These are phyloP conservation scores for Drosophila pseudoobscura DNA, from an alignment of 1,140 invertebrate genomes.

Conservation along the genomic window DNA sequence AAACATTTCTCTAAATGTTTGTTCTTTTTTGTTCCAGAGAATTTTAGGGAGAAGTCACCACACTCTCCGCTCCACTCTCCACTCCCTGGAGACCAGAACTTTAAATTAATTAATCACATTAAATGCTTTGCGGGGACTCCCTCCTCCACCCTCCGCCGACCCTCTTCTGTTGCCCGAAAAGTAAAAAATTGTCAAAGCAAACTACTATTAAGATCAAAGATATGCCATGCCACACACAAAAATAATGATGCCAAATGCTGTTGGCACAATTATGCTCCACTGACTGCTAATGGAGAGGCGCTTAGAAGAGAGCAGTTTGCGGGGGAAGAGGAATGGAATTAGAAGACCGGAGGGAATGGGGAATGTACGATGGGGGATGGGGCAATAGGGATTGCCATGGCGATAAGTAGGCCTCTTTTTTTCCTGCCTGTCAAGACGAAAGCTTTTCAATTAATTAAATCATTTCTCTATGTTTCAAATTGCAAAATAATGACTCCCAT, in stretches of 20 bases:
- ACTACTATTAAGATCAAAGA: slow-evolving; percentile 79
- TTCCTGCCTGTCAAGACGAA: slow-evolving; percentile 4
- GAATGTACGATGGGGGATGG: background rate
- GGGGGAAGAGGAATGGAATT: too few species aligned
- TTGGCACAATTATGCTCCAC: slow-evolving; percentile 68
- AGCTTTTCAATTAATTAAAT: slow-evolving; percentile 63
- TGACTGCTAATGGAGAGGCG: slow-evolving; percentile 49
- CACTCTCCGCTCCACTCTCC: slow-evolving; percentile 2
- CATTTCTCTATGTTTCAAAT: slow-evolving; percentile 2
- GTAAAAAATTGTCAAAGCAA: slow-evolving; percentile 64
- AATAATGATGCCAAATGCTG: slow-evolving; percentile 76
- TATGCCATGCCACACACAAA: slow-evolving; percentile 52
- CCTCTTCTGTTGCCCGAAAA: background rate
- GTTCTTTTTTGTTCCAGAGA: too few species aligned
- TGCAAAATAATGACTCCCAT: background rate
- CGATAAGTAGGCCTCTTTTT: background rate
- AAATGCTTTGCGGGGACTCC: slow-evolving; percentile 49
- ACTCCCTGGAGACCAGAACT: slow-evolving; percentile 26
- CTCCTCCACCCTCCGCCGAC: too few species aligned
- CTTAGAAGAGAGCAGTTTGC: too few species aligned
- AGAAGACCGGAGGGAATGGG: background rate
- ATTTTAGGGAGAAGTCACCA: too few species aligned
- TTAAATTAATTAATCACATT: slow-evolving; percentile 78
- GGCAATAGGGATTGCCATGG: background rate
- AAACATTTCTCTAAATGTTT: too few species aligned